Base-by-base conservation (phyloP, 2,113 vertebrate genomes). In the Vireo altiloquus region DNA sequence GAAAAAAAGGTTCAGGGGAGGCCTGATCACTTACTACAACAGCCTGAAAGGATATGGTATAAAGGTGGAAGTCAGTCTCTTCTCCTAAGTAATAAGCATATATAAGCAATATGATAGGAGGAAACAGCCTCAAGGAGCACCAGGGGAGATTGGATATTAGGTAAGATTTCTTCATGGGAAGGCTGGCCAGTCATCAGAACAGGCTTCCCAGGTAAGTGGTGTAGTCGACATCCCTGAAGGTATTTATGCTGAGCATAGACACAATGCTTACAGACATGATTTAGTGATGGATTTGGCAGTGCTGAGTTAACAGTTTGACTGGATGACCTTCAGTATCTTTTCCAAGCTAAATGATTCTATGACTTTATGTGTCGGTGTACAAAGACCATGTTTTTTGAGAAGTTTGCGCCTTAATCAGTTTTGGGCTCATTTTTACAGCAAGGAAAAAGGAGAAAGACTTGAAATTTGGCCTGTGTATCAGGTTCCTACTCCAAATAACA, bases 171-270 rank as follows among this genome's bases (percentile, higher is more conserved):
- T 64, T 53, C 18, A 14, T 25, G 2, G 18, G 47, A 71, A 60
- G 35, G 12, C 19, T 63, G 33, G 6, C 35, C 21, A 70, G 44
- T 25, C 30, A 27, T 1, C 39, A 19, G 50, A 83, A 39, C 4
- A 44, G 35, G 11, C 7, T 79, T 60, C 16, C 28, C 33, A 56
- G 9, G 16, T 21, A 69, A 59, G 19, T 21, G 28, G 10, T 30
- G 9, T 16, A n/a, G 28, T 61, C 44, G 35, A 13, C 60, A 57
- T 4, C 27, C 31, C 22, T 59, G 35, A 13, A 87, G 20, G n/a
- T 53, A 39, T 52, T n/a, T n/a, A n/a, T n/a, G n/a, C n/a, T n/a
- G n/a, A n/a, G 0, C 11, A 15, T 2, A 39, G 11, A 44, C 10
- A 19, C 13, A 6, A 49, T 11, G 27, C 22, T 50, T 15, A 65